Evolutionary conservation across 2,888 invertebrate species (phyloP).

Genomic region (Brenthis daphne): DNA sequence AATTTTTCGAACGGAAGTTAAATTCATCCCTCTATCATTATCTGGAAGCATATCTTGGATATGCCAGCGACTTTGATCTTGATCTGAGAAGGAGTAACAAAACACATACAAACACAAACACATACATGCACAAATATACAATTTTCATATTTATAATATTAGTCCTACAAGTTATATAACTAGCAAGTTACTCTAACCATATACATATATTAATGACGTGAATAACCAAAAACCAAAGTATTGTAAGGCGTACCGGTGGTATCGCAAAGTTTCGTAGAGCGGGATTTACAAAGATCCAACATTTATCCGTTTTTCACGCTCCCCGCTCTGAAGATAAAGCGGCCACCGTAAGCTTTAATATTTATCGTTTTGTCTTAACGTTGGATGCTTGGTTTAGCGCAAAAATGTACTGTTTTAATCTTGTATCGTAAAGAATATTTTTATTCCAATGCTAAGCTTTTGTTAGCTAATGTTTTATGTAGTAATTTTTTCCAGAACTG

Average conservation of each 20-base stretch:
- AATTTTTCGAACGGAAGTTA: too few species aligned
- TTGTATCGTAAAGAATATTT: conserved; percentile 7
- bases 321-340: conserved; percentile 64
- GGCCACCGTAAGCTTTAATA: conserved; percentile 68
- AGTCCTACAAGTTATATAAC: not conserved
- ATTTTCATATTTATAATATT: too few species aligned
- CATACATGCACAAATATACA: too few species aligned
- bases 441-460: not conserved
- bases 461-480: conserved; percentile 3
- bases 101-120: too few species aligned
- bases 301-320: conserved; percentile 72
- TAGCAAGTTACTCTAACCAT: not conserved
- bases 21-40: too few species aligned
- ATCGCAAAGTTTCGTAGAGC: conserved; percentile 39
- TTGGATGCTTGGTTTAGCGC: conserved; percentile 25
- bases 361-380: conserved; percentile 54
- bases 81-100: too few species aligned
- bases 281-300: conserved; percentile 63
- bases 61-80: too few species aligned
- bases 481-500: not conserved
- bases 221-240: not conserved
- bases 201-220: conserved; percentile 10
- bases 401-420: conserved; percentile 30
- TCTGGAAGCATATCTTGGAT: too few species aligned
- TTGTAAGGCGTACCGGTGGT: conserved; percentile 13